These are phyloP conservation scores for Eilema depressum DNA, from an alignment of 2,888 invertebrate genomes.

Conservation along the genomic window DNA sequence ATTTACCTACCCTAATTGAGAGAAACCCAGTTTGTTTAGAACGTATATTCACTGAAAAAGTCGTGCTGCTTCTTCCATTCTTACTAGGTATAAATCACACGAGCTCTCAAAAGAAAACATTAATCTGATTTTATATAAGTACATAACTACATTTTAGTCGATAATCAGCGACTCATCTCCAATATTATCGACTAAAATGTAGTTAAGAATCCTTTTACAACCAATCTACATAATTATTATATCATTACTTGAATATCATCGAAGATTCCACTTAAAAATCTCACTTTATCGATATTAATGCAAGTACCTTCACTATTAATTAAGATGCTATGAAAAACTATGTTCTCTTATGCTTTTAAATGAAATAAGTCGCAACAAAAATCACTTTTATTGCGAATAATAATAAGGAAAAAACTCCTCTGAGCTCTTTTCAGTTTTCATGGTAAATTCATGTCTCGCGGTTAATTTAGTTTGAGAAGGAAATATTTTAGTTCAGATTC, in stretches of 20 bases:
- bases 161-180: neutral
- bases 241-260: conserved; percentile 54
- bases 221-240: conserved; percentile 56
- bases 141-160: conserved; percentile 21
- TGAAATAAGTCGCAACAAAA: neutral
- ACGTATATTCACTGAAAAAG: too few species aligned
- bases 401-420: conserved; percentile 1
- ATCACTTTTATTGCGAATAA: neutral
- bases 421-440: conserved; percentile 10
- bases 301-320: conserved; percentile 69
- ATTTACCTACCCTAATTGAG: too few species aligned
- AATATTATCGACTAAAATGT: too few species aligned
- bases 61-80: too few species aligned
- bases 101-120: too few species aligned
- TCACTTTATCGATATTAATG: conserved; percentile 47
- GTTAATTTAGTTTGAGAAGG: conserved; percentile 69
- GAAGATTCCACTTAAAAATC: conserved; percentile 35
- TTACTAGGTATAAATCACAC: too few species aligned
- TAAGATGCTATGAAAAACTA: conserved; percentile 58
- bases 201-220: conserved; percentile 37
- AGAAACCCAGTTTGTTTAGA: too few species aligned
- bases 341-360: conserved; percentile 7
- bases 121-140: too few species aligned
- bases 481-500: conserved; percentile 75
- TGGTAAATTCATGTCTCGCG: conserved; percentile 53